Base-by-base conservation (phyloP, 1,140 invertebrate species). In the Penaeus indicus region DNA sequence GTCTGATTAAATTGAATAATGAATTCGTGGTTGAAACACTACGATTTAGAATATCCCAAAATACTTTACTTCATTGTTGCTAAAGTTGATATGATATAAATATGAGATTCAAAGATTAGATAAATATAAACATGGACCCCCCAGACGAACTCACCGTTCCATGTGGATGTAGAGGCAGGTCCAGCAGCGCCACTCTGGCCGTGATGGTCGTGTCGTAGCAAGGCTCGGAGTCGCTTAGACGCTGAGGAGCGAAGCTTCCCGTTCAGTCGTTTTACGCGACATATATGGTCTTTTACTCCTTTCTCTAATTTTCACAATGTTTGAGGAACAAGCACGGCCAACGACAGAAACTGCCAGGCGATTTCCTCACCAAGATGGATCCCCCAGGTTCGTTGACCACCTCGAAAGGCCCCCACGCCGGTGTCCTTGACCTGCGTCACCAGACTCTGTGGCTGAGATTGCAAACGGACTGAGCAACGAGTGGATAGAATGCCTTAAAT, bases 351-450 rank as follows among this genome's bases (percentile, higher is more conserved):
- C 38, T 42, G 38, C 38, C 38, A 42, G 38, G 38, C 38, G 38
- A 8, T 42, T 42, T 19, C 32, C 89, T 54, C 47, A 90, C 89
- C 80, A 25, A 91, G 10, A 93, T 90, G 64, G 92, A 91, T 32
- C 93, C 93, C 90, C 93, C 93, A 3, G 92, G 92, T 88, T 93
- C 93, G 82, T 93, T 93, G 81, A 93, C 92, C 18, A 93, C 92
- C 79, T 93, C 93, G 92, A n/a, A 92, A 93, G 60, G 92, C 92
- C 7, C 92, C 93, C 16, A 94, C 8, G 93, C 92, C 4, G 92
- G 92, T n/a, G 81, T 93, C 91, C 47, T 92, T 92, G 21, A 94
- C 90, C 0, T 91, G 92, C n/a, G 86, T 84, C 18, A 91, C 91
- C 77, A 91, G 82, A 92, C 92, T 92, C 91, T 91, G 67, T 91